A percentile compares a stretch with the other conserved stretches of the same genome.
Evolutionary conservation across 2,888 invertebrate species (phyloP).

Genomic region (Himalopsyche japonica): DNA sequence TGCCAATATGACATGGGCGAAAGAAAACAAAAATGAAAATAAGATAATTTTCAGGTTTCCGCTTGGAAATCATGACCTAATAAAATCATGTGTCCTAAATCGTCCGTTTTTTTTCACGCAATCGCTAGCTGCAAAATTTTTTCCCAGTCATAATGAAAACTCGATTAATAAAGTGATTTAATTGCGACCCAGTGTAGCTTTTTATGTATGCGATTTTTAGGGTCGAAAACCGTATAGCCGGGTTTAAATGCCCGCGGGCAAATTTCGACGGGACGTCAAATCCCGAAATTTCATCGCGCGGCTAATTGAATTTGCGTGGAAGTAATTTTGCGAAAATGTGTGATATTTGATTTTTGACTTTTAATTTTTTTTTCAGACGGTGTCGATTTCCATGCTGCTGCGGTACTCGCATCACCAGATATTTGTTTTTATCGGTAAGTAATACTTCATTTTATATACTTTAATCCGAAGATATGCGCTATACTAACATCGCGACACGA

Average conservation of each 20-base stretch:
- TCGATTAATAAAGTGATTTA: background rate
- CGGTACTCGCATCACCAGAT: slow-evolving; percentile 99
- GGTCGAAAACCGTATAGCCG: background rate
- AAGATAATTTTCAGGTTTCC: too few species aligned
- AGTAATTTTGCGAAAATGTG: slow-evolving; percentile 23
- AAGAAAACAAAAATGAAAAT: too few species aligned
- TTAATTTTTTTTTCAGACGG: slow-evolving; percentile 72
- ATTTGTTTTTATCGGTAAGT: slow-evolving; percentile 97
- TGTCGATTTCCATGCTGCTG: slow-evolving; percentile 95
- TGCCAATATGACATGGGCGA: too few species aligned
- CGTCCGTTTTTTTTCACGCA: too few species aligned
- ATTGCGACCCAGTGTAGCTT: background rate
- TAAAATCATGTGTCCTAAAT: too few species aligned
- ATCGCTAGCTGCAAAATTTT: too few species aligned
- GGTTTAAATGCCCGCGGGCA: background rate
- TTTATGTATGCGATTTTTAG: background rate
- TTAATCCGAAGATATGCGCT: too few species aligned
- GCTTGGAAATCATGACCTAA: too few species aligned
- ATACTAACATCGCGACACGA: too few species aligned
- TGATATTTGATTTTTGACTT: slow-evolving; percentile 10
- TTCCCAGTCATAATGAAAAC: too few species aligned
- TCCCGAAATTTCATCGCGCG: slow-evolving; percentile 14
- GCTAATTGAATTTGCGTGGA: slow-evolving; percentile 16
- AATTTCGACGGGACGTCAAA: background rate
- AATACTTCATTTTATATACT: background rate